Base-by-base conservation (phyloP, 2,888 invertebrate species). In the Athripsodes cinereus region DNA sequence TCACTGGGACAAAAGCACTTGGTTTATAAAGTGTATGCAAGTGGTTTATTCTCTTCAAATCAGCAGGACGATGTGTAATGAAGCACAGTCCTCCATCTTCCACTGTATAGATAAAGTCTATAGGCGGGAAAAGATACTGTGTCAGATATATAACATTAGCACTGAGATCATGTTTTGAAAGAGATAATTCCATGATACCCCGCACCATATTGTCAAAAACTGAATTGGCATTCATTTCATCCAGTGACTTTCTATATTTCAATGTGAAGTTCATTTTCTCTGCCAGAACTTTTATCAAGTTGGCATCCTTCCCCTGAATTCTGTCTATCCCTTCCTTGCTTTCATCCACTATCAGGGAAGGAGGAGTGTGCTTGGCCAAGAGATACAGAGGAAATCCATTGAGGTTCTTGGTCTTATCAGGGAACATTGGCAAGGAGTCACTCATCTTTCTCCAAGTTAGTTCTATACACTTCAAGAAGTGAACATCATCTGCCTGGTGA, bases 231-330 rank as follows among this genome's bases (percentile, higher is more conserved):
- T 44, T 16, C n/a, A 35, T 35, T 20, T 54, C 31, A n/a, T 21
- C 40, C 48, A 20, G 22, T 10, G 21, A 10, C 21, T 11, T 22
- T n/a, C 13, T 31, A 26, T 56, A 52, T 2, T 60, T 61, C 13
- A 71, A 59, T 5, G 65, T 67, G 22, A 72, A 73, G 61, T 73
- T 73, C 68, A 73, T 68, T 34, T 66, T 65, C 40, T 66, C 61
- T 0, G 69, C 66, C 6, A 73, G 35, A 26, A 68, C 11, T 0
- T 58, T 60, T 5, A 69, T 60, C 0, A 73, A 58, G 55, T 64
- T 56, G 2, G 71, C 73, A 58, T 72, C 72, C n/a, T 70, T 70
- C n/a, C 73, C 73, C 2, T 60, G 57, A 1, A 73, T 10, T 0
- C 47, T 54, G 2, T 53, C 13, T 0, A 64, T 5, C 0, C 62